Evolutionary conservation across 1,140 invertebrate genomes (phyloP), one percentile per base, ranked within the genome.

Genomic region (Neoseiulus cucumeris): DNA sequence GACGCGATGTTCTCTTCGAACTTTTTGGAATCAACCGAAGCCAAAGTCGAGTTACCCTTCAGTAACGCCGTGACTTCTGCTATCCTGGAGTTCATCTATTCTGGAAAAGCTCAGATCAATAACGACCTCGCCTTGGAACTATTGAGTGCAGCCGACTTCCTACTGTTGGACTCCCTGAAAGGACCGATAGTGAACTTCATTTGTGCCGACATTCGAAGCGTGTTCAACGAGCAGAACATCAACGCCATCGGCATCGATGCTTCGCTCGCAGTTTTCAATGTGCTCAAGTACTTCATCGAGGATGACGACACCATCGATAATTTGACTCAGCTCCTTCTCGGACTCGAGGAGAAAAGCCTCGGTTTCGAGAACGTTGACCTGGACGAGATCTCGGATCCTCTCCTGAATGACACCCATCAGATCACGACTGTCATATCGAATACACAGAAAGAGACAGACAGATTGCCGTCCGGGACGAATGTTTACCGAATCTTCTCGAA

Each of bases 251-350:
- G 51, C 1, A 25, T 59, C 17, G 51, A 59, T 59, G 51, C 51
- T 2, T 59, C 51, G 1, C 22, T 59, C 25, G 51, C 33, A 5
- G 51, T n/a, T 17, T n/a, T 17, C 51, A 59, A 25, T 25, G 33
- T 59, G 25, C 51, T 59, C 51, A 59, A 59, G 51, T 59, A 59
- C 22, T 59, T 29, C 51, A 33, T 59, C 33, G 51, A 59, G 14
- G 51, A 59, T 33, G 51, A 59, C 1, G 51, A 59, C 2, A 25
- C 33, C 25, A 59, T 25, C 4, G 22, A 33, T 2, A 9, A 25
- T 14, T 17, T 59, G 25, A 33, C 14, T 14, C 14, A 59, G 25
- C 51, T 59, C 14, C 51, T 59, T 4, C 1, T 20, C 14, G 22
- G 25, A 1, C 4, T 59, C 14, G 51, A 59, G 17, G 51, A 59